Base-by-base conservation (phyloP, 2,113 vertebrate species). In the Gadus chalcogrammus region DNA sequence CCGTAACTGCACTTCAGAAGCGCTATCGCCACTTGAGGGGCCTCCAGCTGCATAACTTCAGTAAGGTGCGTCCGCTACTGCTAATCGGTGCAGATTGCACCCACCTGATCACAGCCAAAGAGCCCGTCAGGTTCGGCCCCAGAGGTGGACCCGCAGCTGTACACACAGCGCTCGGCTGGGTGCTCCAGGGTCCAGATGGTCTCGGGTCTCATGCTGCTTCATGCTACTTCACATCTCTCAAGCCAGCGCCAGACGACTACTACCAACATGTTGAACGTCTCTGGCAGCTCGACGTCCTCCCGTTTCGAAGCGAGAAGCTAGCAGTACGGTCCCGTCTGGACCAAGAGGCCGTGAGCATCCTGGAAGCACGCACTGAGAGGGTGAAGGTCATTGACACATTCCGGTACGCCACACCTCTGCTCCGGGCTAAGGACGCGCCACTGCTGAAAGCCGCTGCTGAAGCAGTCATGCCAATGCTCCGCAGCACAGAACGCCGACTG, bases 61-160 rank as follows among this genome's bases (percentile, higher is more conserved):
- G 66, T n/a, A 72, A 59, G 53, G 64, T 15, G 16, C 28, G 61
- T 18, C 71, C 53, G 18, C 70, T 72, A 17, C 58, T 62, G 31
- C 68, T 69, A 11, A 69, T 61, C 15, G 31, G 59, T 1, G 59
- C 58, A 42, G 63, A 72, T 18, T 20, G 65, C 28, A 66, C 55
- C 11, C 13, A 35, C 69, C 18, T 65, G 27, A 71, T 65, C 38
- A 42, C 38, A 42, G 38, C 38, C 38, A 42, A 42, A 42, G 5
- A 42, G 9, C 38, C 3, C 38, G 38, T 24, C 22, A 24, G 22
- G 22, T 24, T 24, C 22, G 22, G 22, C 22, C 22, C 22, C 22
- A 24, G 22, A 42, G 18, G 38, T 42, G 38, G 38, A 42, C 38
- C 38, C 38, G 9, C 9, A 42, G 38, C 38, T 42, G 3, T 42